Evolutionary conservation across 2,888 invertebrate species (phyloP), one percentile per base, ranked within the genome.

Genomic region (Diarsia brunnea): DNA sequence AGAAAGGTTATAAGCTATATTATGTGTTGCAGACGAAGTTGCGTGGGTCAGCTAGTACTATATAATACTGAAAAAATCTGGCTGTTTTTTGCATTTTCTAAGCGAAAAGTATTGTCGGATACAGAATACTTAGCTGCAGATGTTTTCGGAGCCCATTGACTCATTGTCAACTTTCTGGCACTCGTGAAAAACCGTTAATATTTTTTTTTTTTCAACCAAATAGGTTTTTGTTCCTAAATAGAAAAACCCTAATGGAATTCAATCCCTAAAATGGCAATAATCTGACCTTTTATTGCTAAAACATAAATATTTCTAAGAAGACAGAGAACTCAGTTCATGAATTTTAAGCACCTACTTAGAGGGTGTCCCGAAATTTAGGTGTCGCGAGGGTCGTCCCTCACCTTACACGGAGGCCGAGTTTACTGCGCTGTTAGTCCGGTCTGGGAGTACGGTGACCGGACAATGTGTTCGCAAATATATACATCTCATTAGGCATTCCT

Each of bases 291-390:
- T 78, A 82, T 72, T 78, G 55, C 63, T 43, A 58, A 68, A 70
- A 70, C 78, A 85, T 85, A 85, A 82, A 85, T 78, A 82, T 75
- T 78, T 73, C 38, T 24, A 78, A 70, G 74, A 79, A 80, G 74
- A 84, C 65, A 63, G 67, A 73, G 74, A 74, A 63, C 61, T 75
- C 63, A 45, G 61, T 66, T 75, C 82, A 84, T 84, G 84, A 85
- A 85, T 84, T 85, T 85, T 85, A 78, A 85, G 86, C 60, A 85
- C 82, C 85, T 85, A 83, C 73, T 83, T 83, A 85, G 51, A 58
- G 70, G 27, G 69, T 82, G 70, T 65, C 78, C 72, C 38, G 47
- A 74, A 78, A 81, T 85, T 77, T 83, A 64, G 78, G 82, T 85
- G 85, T 70, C 83, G 60, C 69, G 58, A 60, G 82, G 83, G 74